Evolutionary conservation across 2,113 vertebrate genomes (phyloP), one percentile per base, ranked within the genome.

Genomic region (Pedionomus torquatus): DNA sequence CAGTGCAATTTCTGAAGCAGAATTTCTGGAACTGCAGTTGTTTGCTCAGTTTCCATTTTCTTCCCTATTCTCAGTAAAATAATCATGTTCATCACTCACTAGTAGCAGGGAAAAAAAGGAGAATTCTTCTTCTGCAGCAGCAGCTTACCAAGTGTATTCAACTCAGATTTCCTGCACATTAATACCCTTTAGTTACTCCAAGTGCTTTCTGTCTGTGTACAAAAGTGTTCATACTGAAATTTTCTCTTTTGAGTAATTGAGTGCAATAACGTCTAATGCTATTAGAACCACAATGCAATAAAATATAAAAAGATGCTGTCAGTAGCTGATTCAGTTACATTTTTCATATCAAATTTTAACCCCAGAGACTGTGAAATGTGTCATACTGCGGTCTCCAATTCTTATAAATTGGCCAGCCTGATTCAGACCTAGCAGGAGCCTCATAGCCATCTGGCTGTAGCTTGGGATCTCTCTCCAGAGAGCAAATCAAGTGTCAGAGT

Each of bases 1-100:
- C 17, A 10, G 87, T 51, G 71, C 96, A 96, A 97, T 96, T 97
- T 98, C 97, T 89, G 96, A 90, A 78, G 43, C 20, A 64, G 66
- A 63, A 82, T 95, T 97, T 97, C 95, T 92, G 51, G 89, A 95
- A 91, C 51, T 92, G 75, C 68, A 57, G 37, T 93, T 96, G 31
- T 97, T 85, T 95, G 92, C 49, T 88, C 90, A 49, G 90, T 89
- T 77, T 96, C 83, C 35, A 87, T 96, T 96, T 94, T 78, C 41
- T 88, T 39, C 49, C 30, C 35, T 77, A 69, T 96, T 86, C 31
- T 75, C 55, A 89, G 87, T 95, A 96, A 93, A 95, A 96, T 91
- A 95, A 93, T 61, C 20, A 30, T 89, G 41, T 86, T 80, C 54
- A 69, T 52, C 75, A 76, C 30, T 86, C 80, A 81, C 39, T 70